phyloP scores from a whole-genome alignment of 2,797 vertebrate genomes.

The Lophius americanus region DNA sequence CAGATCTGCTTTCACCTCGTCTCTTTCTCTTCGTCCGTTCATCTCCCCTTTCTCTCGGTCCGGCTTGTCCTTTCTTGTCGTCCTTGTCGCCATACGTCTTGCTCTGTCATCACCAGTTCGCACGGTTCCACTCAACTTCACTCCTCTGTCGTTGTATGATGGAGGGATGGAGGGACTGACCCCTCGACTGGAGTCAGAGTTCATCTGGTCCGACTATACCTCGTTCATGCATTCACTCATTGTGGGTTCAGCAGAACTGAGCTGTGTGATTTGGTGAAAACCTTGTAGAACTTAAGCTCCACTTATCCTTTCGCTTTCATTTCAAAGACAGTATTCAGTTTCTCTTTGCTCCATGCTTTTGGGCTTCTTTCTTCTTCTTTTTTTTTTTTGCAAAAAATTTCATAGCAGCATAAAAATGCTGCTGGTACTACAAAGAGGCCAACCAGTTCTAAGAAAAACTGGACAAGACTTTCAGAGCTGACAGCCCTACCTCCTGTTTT shows the following conservation, averaged over 20 bases:
- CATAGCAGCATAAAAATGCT: not conserved
- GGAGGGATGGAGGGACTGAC: conserved; percentile 59
- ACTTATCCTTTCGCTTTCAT: conserved; percentile 17
- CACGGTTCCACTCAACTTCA: conserved; percentile 50
- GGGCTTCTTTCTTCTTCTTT: not conserved
- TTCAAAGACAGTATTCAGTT: conserved; percentile 21
- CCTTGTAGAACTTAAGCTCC: conserved; percentile 13
- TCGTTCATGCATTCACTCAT: conserved; percentile 38
- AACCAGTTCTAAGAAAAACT: not conserved
- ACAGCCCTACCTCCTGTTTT: no score
- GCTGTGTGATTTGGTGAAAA: conserved; percentile 16
- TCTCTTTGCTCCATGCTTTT: conserved; percentile 16
- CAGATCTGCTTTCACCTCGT: conserved; percentile 77
- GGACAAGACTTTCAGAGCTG: not conserved
- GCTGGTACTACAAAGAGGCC: not conserved
- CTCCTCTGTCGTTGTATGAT: conserved; percentile 54
- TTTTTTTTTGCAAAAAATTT: conserved; percentile 1
- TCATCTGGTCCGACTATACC: conserved; percentile 51
- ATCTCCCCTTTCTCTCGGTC: conserved; percentile 49
- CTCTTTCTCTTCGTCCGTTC: conserved; percentile 37
- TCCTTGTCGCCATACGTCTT: conserved; percentile 63
- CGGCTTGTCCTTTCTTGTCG: conserved; percentile 74
- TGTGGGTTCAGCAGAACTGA: conserved; percentile 14
- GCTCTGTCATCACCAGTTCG: conserved; percentile 65
- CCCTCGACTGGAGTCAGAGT: conserved; percentile 54